Conservation (phyloP, 2,113 vertebrate genomes). For the Dipodomys spectabilis region DNA sequence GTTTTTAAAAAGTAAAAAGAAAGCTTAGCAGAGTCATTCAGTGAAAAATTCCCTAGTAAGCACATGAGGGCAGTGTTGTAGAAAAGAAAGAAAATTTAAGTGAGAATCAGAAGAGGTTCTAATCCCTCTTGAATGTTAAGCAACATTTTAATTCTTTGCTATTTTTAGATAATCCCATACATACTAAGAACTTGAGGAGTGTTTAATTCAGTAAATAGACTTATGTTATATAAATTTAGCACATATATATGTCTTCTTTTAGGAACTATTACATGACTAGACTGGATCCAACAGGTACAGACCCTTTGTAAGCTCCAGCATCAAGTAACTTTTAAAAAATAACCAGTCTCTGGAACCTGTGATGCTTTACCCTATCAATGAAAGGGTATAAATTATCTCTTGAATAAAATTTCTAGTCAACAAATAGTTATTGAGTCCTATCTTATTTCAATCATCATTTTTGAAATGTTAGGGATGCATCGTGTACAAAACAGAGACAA, state of each 20-base stretch:
- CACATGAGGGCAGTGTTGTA: conserved; percentile 72
- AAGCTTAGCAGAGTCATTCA: not conserved
- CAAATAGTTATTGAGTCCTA: not conserved
- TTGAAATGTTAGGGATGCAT: not conserved
- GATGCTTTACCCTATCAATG: not conserved
- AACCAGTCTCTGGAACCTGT: not conserved
- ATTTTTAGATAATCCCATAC: not conserved
- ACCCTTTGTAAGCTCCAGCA: not conserved
- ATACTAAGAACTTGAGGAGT: not conserved
- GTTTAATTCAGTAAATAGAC: conserved; percentile 8
- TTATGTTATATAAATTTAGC: not conserved
- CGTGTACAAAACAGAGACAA: not conserved
- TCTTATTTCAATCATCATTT: not conserved
- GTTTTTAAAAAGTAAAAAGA: not conserved
- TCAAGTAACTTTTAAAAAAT: conserved; percentile 17
- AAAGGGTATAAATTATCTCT: not conserved
- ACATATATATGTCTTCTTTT: not conserved
- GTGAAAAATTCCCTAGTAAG: conserved; percentile 44
- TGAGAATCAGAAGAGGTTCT: conserved; percentile 36
- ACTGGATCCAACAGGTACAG: not conserved
- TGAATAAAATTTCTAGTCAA: not conserved
- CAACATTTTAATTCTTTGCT: not conserved
- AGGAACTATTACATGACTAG: not conserved
- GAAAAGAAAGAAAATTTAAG: conserved; percentile 51
- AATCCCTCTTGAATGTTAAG: conserved; percentile 9